Base-by-base conservation (phyloP, 2,113 vertebrate genomes). In the Notarius lentiginosus region DNA sequence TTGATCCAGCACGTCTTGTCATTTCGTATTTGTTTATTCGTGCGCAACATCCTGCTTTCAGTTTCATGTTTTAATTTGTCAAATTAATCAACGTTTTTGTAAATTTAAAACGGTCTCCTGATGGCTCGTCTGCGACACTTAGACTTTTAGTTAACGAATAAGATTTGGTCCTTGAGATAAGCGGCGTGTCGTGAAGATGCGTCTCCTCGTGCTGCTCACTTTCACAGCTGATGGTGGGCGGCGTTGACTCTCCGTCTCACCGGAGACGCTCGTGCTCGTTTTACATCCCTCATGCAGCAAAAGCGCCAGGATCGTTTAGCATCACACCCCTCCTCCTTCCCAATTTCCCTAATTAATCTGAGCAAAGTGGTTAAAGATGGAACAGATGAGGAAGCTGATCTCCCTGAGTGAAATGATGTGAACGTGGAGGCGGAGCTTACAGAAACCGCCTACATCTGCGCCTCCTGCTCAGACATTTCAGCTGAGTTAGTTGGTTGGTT, bases 331-430 rank as follows among this genome's bases (percentile, higher is more conserved):
- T 47, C 70, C n/a, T 68, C 9, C 34, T 63, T 79, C 61, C 61
- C 63, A 58, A 7, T 86, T n/a, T 20, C n/a, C 17, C 10, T 86
- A 56, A 77, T 85, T 65, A 85, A 77, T 53, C 27, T 17, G 9
- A 6, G 30, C 76, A 70, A 70, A 56, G 12, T n/a, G 63, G n/a
- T 55, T 56, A 86, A 86, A 41, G 49, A 84, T 73, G 70, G 56
- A 76, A 61, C 41, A 53, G 41, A 65, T 30, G 15, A n/a, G 41
- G 55, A 61, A n/a, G 70, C 24, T 77, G 24, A 30, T 63, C 24
- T 24, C 27, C 41, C 55, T 75, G 12, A 47, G 18, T 75, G 30
- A 84, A 18, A 58, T 60, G 70, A 75, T 14, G 65, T 7, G 27
- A 65, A 68, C 5, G 4, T 83, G 49, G 63, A 68, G 63, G 81